Conservation (phyloP, 2,797 vertebrate species). For the Nyctalus aviator region DNA sequence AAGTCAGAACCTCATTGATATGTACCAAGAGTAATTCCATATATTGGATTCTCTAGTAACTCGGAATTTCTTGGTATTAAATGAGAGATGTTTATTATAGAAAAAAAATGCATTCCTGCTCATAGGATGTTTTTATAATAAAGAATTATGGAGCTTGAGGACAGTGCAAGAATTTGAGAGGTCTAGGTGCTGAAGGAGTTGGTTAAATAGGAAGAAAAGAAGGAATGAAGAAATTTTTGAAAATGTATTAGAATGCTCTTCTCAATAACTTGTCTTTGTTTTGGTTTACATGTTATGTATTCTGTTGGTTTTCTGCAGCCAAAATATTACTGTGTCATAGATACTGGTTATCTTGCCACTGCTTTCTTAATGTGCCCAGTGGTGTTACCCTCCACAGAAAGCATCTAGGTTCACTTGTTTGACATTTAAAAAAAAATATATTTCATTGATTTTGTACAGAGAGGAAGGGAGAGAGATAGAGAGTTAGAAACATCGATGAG, state of each 20-base stretch:
- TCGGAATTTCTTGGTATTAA: background rate
- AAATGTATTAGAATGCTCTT: background rate
- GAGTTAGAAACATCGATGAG: too few relatives aligned
- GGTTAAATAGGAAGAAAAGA: background rate
- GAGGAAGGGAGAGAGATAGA: too few relatives aligned
- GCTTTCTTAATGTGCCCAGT: rapidly evolving
- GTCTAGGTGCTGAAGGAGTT: background rate
- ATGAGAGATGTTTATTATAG: background rate
- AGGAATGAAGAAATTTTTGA: background rate
- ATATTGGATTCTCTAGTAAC: background rate
- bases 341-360: background rate
- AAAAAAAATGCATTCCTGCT: background rate
- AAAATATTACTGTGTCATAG: background rate
- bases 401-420: rapidly evolving
- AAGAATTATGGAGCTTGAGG: background rate
- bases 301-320: background rate
- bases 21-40: background rate
- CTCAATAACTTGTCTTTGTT: background rate
- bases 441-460: too few relatives aligned
- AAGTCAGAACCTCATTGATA: background rate
- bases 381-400: background rate
- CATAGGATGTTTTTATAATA: background rate
- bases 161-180: background rate
- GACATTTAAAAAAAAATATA: background rate
- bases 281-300: background rate